phyloP scores from a whole-genome alignment of 2,113 vertebrate species.

The Morphnarchus princeps region DNA sequence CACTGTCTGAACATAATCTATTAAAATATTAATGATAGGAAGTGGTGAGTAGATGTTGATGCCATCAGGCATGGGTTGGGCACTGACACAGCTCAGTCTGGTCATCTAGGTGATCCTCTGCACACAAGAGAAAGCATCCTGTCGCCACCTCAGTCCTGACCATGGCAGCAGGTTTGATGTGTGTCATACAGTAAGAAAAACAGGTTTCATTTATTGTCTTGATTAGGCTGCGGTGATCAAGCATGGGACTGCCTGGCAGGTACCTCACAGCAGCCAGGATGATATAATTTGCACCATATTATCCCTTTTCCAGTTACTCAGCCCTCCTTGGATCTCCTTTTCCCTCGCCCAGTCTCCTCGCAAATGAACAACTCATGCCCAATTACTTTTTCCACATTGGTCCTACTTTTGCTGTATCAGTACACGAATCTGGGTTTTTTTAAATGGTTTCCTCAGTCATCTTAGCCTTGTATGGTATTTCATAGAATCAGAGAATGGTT shows the following conservation, averaged over 20 bases:
- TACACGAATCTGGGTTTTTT: neutral
- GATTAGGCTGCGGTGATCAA: fast-evolving
- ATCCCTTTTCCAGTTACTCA: neutral
- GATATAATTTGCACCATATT: neutral
- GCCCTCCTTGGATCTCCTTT: neutral
- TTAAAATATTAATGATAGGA: neutral
- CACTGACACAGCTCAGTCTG: neutral
- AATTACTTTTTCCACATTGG: neutral
- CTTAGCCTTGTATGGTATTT: neutral
- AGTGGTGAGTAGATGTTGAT: neutral
- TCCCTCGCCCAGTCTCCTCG: neutral
- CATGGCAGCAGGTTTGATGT: neutral
- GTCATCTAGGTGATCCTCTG: neutral
- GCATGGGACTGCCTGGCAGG: neutral
- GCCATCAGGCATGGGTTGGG: neutral
- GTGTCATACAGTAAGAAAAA: neutral
- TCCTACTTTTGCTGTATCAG: neutral
- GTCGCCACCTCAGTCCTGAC: neutral
- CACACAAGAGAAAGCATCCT: neutral
- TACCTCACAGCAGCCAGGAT: neutral
- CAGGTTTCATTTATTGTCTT: neutral
- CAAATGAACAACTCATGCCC: neutral
- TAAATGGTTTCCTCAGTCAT: neutral
- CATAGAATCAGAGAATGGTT: no score
- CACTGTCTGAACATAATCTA: neutral